Base-by-base conservation (phyloP, 2,113 vertebrate genomes). In the Turnix velox region DNA sequence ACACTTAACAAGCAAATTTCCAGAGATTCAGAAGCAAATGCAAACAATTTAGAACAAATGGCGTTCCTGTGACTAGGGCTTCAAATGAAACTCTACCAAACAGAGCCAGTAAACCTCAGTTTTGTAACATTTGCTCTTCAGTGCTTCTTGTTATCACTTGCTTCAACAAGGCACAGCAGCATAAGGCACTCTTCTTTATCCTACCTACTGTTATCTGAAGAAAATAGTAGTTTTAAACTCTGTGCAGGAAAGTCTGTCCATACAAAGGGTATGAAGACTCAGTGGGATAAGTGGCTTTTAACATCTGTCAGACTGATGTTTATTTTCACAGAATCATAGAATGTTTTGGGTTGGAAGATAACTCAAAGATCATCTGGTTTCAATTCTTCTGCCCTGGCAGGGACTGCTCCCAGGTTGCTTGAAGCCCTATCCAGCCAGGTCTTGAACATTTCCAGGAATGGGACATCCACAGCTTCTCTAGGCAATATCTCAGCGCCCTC, bases 1-100 rank as follows among this genome's bases (percentile, higher is more conserved):
- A 96, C 88, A 93, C 51, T 92, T 96, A 97, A 95, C 19, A 51
- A 96, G 85, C 81, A 96, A 67, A 97, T 96, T 96, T 97, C 40
- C 62, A 95, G 81, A 95, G 93, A 96, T 92, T 96, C 54, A 12
- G 80, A 91, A 95, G 95, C 57, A 96, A 97, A 95, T 86, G 76
- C 78, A 94, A 97, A 92, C 87, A 92, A 95, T 94, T 96, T 95
- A 95, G 67, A 96, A 83, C 39, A 93, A 72, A 96, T 86, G 67
- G 89, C 7, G 55, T 94, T 94, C 75, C 78, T 95, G 73, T 3
- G 40, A 97, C 94, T 96, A 96, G 33, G 72, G 81, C 68, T 76
- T 93, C 71, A 82, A 95, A 80, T 74, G 82, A 94, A 97, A 69
- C 17, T 54, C 45, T 87, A 42, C 82, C 84, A 94, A 94, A 94